Evolutionary conservation across 2,888 invertebrate species (phyloP).

Genomic region (Diadegma fenestrale): DNA sequence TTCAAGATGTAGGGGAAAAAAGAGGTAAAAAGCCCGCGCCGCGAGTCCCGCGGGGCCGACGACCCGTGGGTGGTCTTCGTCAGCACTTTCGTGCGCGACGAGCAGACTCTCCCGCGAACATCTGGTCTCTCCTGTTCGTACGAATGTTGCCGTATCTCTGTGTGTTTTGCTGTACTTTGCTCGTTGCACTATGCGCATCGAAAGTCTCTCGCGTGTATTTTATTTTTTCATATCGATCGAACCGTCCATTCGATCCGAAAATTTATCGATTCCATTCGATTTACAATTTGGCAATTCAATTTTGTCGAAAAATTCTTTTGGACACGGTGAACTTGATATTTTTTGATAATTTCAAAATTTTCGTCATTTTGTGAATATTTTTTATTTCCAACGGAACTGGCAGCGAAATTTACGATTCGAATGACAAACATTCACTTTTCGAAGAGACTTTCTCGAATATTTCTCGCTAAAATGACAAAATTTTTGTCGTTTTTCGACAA

Average conservation of each 20-base stretch:
- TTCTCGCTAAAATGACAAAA: too few species aligned
- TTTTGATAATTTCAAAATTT: too few species aligned
- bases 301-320: too few species aligned
- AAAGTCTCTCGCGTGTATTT: slow-evolving; percentile 12
- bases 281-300: too few species aligned
- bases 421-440: too few species aligned
- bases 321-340: too few species aligned
- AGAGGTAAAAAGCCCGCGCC: slow-evolving; percentile 65
- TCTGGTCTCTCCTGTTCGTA: slow-evolving; percentile 64
- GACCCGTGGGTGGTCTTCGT: slow-evolving; percentile 73
- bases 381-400: too few species aligned
- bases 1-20: slow-evolving; percentile 62
- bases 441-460: too few species aligned
- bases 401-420: too few species aligned
- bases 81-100: slow-evolving; percentile 71
- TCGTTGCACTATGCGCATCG: background rate
- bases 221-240: slow-evolving; percentile 1
- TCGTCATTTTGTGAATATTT: too few species aligned
- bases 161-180: slow-evolving; percentile 58
- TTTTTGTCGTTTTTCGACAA: too few species aligned
- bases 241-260: background rate
- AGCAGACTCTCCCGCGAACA: slow-evolving; percentile 67
- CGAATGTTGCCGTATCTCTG: slow-evolving; percentile 27
- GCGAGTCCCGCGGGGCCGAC: slow-evolving; percentile 67
- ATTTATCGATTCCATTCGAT: background rate